These are phyloP conservation scores for Baronia brevicornis DNA, from an alignment of 2,888 invertebrate genomes.

Conservation along the genomic window DNA sequence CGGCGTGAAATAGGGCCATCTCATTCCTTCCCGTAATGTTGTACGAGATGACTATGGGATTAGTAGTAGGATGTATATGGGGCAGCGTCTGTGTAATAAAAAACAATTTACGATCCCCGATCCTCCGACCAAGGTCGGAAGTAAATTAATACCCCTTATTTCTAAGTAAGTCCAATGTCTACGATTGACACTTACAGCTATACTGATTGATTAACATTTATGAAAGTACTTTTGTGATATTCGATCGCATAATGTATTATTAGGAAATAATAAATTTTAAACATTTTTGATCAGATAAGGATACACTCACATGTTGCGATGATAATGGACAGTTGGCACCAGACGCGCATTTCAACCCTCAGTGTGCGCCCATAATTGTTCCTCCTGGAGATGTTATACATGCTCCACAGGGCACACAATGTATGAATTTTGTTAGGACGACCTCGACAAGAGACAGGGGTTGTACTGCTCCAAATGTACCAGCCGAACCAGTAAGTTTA, in stretches of 20 bases:
- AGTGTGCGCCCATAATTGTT: conserved; percentile 55
- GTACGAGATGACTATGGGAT: too few relatives aligned
- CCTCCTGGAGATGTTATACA: conserved; percentile 62
- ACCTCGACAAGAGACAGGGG: conserved; percentile 79
- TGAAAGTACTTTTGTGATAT: neutral
- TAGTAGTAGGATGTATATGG: too few relatives aligned
- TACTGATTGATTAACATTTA: too few relatives aligned
- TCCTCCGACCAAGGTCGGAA: too few relatives aligned
- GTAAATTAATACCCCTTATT: too few relatives aligned
- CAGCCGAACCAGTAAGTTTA: conserved; percentile 81
- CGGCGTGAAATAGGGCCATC: too few relatives aligned
- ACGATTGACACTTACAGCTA: too few relatives aligned
- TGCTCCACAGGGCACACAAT: conserved; percentile 69
- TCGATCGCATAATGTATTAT: neutral
- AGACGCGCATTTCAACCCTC: conserved; percentile 43
- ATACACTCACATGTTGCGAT: conserved; percentile 49
- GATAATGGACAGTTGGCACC: conserved; percentile 45
- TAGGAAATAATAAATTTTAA: neutral
- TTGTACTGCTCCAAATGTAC: conserved; percentile 76
- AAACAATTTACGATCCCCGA: too few relatives aligned
- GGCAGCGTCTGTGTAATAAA: too few relatives aligned
- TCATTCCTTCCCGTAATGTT: too few relatives aligned
- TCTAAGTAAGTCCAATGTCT: too few relatives aligned
- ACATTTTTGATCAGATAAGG: conserved; percentile 37
- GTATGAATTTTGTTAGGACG: conserved; percentile 84